These are phyloP conservation scores for Actenoides hombroni DNA, from an alignment of 2,113 vertebrate species.

Conservation along the genomic window DNA sequence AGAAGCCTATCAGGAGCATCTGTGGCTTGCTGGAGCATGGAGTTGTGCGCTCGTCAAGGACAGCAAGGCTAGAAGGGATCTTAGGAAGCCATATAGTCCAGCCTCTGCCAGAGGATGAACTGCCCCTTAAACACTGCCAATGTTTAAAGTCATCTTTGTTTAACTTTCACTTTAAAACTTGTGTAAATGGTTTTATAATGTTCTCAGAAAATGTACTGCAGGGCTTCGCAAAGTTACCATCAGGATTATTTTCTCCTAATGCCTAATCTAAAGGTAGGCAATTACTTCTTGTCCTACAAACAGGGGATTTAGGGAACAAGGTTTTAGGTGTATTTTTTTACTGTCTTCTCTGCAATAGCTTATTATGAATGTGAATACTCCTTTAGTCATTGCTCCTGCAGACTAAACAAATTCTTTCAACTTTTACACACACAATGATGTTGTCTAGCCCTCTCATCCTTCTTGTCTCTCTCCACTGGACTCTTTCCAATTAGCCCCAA, in stretches of 20 bases:
- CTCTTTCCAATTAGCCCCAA: conserved; percentile 12
- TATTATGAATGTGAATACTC: conserved; percentile 9
- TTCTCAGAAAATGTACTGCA: neutral
- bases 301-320: neutral
- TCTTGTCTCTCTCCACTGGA: conserved; percentile 38
- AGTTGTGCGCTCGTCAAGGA: neutral
- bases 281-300: neutral
- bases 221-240: neutral
- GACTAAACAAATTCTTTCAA: conserved; percentile 62
- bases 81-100: neutral
- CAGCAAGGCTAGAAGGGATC: neutral
- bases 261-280: neutral
- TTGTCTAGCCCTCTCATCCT: conserved; percentile 25
- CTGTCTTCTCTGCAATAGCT: neutral
- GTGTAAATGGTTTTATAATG: neutral
- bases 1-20: neutral
- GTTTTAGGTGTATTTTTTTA: neutral
- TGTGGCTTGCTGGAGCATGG: rapidly evolving
- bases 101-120: conserved; percentile 8
- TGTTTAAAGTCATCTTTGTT: neutral
- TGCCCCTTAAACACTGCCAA: neutral
- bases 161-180: neutral
- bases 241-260: neutral
- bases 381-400: neutral
- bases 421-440: conserved; percentile 6